phyloP scores from a whole-genome alignment of 2,797 vertebrate genomes.

The Champsocephalus gunnari region DNA sequence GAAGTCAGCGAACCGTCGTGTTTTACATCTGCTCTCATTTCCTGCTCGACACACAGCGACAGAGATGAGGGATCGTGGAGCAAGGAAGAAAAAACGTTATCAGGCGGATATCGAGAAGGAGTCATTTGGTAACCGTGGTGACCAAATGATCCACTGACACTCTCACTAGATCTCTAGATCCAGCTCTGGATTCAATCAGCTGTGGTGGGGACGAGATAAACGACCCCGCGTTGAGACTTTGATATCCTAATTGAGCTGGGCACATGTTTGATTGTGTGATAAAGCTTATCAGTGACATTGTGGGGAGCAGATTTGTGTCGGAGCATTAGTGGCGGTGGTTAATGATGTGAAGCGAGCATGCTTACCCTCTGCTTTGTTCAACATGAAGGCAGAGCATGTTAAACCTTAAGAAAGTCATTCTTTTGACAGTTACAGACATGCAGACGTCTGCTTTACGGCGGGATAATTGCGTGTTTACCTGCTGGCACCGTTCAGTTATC shows the following conservation, averaged over 20 bases:
- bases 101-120: conserved; percentile 68
- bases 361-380: conserved; percentile 61
- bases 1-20: conserved; percentile 33
- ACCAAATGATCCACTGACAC: conserved; percentile 83
- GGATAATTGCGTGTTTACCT: conserved; percentile 66
- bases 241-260: conserved; percentile 69
- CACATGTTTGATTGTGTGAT: conserved; percentile 65
- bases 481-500: conserved; percentile 28
- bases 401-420: conserved; percentile 48
- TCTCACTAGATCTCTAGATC: conserved; percentile 75
- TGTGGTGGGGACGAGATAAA: conserved; percentile 76
- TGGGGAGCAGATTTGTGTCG: conserved; percentile 71
- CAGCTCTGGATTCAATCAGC: conserved; percentile 82
- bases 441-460: conserved; percentile 59
- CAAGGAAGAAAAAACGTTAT: conserved; percentile 70
- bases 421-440: conserved; percentile 58
- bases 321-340: conserved; percentile 62
- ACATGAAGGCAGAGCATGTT: conserved; percentile 28
- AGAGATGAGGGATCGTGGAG: conserved; percentile 38
- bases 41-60: conserved; percentile 65
- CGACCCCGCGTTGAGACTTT: conserved; percentile 66
- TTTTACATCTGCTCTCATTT: conserved; percentile 73
- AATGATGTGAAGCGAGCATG: conserved; percentile 73
- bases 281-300: conserved; percentile 66
- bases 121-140: conserved; percentile 75